phyloP scores from a whole-genome alignment of 2,888 invertebrate genomes.

The Gastracanthus pulcherrimus region DNA sequence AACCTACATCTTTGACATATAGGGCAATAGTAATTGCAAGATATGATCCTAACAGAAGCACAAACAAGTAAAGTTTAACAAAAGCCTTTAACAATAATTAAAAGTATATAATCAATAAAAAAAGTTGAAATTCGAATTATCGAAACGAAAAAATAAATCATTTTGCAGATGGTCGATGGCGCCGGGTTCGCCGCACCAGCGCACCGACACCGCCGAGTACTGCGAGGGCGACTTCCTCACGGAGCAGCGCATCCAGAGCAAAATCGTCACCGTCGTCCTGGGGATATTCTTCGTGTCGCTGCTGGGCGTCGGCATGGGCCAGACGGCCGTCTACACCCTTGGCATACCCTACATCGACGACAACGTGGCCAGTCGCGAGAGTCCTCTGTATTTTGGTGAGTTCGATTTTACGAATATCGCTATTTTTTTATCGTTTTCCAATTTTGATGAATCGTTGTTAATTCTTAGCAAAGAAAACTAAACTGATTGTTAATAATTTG shows the following conservation, averaged over 20 bases:
- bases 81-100: too few species aligned
- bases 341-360: slow-evolving; percentile 97
- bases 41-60: too few species aligned
- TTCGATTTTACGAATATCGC: too few species aligned
- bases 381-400: slow-evolving; percentile 94
- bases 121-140: too few species aligned
- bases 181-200: slow-evolving; percentile 60
- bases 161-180: slow-evolving; percentile 66
- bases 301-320: slow-evolving; percentile 93
- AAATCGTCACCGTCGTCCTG: slow-evolving; percentile 89
- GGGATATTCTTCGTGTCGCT: slow-evolving; percentile 93
- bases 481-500: too few species aligned
- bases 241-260: slow-evolving; percentile 85
- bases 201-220: slow-evolving; percentile 67
- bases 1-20: too few species aligned
- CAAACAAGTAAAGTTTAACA: too few species aligned
- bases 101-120: too few species aligned
- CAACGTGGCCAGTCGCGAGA: slow-evolving; percentile 94
- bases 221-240: slow-evolving; percentile 83
- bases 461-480: too few species aligned
- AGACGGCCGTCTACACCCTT: slow-evolving; percentile 94
- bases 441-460: too few species aligned
- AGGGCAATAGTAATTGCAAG: too few species aligned
- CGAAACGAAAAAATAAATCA: neutral
- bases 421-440: too few species aligned